A percentile compares a stretch with the other conserved stretches of the same genome.
Evolutionary conservation across 2,797 vertebrate genomes (phyloP).

Genomic region (Paguma larvata): DNA sequence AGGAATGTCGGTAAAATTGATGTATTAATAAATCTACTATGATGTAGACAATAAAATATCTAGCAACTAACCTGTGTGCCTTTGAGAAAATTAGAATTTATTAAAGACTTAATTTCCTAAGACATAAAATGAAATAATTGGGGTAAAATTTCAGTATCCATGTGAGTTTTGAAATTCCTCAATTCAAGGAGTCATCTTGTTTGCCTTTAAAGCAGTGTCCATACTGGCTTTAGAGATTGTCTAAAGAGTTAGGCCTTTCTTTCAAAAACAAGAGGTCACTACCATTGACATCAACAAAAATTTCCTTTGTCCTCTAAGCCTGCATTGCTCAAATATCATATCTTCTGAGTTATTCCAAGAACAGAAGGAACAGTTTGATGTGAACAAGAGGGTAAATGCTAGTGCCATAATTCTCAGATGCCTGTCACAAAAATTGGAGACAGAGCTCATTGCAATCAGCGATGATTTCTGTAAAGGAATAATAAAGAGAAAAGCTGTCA

Average conservation of each 20-base stretch:
- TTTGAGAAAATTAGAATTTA: conserved; percentile 12
- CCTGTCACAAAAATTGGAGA: conserved; percentile 78
- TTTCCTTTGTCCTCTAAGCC: conserved; percentile 63
- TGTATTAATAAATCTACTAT: background rate
- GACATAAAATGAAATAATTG: background rate
- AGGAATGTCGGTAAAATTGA: background rate
- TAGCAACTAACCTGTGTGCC: background rate
- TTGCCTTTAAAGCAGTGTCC: background rate
- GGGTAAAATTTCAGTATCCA: background rate
- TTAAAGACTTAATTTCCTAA: background rate
- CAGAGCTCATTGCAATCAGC: conserved; percentile 74
- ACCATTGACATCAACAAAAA: conserved; percentile 71
- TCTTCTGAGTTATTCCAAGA: conserved; percentile 78
- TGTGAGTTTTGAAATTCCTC: conserved; percentile 50
- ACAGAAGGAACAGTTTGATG: conserved; percentile 76
- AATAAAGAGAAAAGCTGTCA: conserved; percentile 80
- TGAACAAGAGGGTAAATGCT: conserved; percentile 76
- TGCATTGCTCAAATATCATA: conserved; percentile 60
- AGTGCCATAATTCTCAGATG: conserved; percentile 72
- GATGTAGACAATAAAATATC: background rate
- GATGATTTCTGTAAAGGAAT: conserved; percentile 76
- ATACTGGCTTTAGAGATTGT: background rate
- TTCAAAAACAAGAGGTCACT: conserved; percentile 62
- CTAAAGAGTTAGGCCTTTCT: background rate
- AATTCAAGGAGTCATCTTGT: background rate